Base-by-base conservation (phyloP, 1,140 invertebrate species). In the Ceratina calcarata region DNA sequence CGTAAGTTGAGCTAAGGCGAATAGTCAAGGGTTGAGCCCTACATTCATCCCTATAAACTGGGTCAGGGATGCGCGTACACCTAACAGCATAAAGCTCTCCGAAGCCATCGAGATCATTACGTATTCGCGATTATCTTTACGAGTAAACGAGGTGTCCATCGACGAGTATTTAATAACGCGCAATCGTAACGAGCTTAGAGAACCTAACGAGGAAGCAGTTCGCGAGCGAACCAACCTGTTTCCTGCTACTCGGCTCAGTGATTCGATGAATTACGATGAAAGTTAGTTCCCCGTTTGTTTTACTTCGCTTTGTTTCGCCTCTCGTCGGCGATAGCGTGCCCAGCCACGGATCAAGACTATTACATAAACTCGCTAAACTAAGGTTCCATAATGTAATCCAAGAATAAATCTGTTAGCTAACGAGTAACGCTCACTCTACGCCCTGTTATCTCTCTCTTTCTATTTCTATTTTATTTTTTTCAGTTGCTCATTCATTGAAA, bases 331-430 rank as follows among this genome's bases (percentile, higher is more conserved):
- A 67, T 70, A 73, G 45, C 64, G 69, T 37, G n/a, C 55, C 45
- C 58, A 53, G 45, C 27, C 49, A 22, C 69, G 45, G 51, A 81
- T 45, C 60, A 71, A 79, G 20, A 7, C 58, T 81, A 81, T 85
- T 85, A 84, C 83, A 81, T 85, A 85, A 85, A 85, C 73, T 61
- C 61, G 71, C 78, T 74, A 7, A 84, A 68, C 78, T 58, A 51
- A 69, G 79, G 27, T 84, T 84, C 83, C 84, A 85, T 78, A 81
- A 77, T 18, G 79, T 81, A 85, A 85, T 85, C 78, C 83, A 81
- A 85, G 84, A 85, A 85, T 85, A 85, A 85, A 85, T 85, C 74
- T 61, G 83, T 51, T 57, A 66, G 73, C 53, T 60, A 75, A 77
- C 74, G 79, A 72, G 57, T 77, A 79, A 74, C 62, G 62, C 24